A percentile compares a stretch with the other conserved stretches of the same genome.
Evolutionary conservation across 2,113 vertebrate species (phyloP).

Genomic region (Chelonoidis abingdonii): DNA sequence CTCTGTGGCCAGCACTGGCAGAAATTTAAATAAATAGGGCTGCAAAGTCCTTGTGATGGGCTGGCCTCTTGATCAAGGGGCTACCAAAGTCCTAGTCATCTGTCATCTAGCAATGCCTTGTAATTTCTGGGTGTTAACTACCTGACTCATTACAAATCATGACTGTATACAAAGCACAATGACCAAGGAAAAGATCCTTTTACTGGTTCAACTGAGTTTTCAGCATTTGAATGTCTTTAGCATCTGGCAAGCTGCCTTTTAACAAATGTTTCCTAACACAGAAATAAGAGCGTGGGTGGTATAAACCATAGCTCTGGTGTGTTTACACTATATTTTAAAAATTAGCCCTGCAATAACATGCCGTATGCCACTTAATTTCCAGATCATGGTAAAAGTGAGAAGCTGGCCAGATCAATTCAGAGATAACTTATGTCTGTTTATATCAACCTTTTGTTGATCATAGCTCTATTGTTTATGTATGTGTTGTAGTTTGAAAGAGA

Average conservation of each 20-base stretch:
- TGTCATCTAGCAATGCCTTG: slow-evolving; percentile 11
- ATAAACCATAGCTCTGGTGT: background rate
- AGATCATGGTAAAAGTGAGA: slow-evolving; percentile 51
- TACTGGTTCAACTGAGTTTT: slow-evolving; percentile 47
- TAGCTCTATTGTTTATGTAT: slow-evolving; percentile 50
- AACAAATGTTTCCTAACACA: slow-evolving; percentile 32
- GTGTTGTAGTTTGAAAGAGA: slow-evolving; percentile 58
- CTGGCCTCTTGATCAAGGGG: slow-evolving; percentile 68
- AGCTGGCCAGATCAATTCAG: slow-evolving; percentile 16
- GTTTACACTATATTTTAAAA: slow-evolving; percentile 17
- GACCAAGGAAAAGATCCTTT: slow-evolving; percentile 19
- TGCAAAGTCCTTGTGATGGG: slow-evolving; percentile 57
- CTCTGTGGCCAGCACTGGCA: slow-evolving; percentile 69
- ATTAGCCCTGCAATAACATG: slow-evolving; percentile 15
- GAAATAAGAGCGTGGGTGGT: background rate
- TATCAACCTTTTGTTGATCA: slow-evolving; percentile 55
- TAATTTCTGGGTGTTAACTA: slow-evolving; percentile 67
- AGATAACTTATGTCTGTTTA: slow-evolving; percentile 44
- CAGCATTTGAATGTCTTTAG: slow-evolving; percentile 38
- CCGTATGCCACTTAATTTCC: slow-evolving; percentile 55
- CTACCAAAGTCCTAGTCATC: slow-evolving; percentile 62
- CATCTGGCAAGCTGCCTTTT: slow-evolving; percentile 35
- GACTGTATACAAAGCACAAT: slow-evolving; percentile 45
- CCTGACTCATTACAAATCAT: slow-evolving; percentile 48
- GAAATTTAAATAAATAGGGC: slow-evolving; percentile 82